Evolutionary conservation across 2,888 invertebrate species (phyloP), one percentile per base, ranked within the genome.

Genomic region (Junonia oenone): DNA sequence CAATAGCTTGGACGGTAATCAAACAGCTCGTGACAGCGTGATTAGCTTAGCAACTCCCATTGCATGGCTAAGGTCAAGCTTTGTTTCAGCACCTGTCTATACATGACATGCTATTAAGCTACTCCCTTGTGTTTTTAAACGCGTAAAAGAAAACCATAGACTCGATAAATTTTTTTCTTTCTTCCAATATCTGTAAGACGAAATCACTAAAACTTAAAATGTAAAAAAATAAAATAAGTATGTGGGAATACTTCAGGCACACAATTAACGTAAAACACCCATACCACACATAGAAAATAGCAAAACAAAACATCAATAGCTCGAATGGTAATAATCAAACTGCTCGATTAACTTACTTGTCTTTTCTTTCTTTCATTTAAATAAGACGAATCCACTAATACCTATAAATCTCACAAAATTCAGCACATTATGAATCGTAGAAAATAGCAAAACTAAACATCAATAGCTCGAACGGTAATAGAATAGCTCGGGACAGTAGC

Each of bases 41-140:
- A 56, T 56, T 56, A 56, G 31, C 26, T 38, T 38, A 29, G 2
- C 31, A 22, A 37, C 26, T 33, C 31, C 27, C 15, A n/a, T 0
- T 19, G 6, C n/a, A 14, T 1, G 17, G 22, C 17, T 29, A 15
- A 33, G 33, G 6, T 40, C 35, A 47, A 43, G 4, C 38, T 14
- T 49, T 40, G 27, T 38, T 40, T 14, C 26, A 37, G 43, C 38
- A 56, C 51, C 51, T 45, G 56, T 48, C 47, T 40, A 56, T 47
- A 47, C 51, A 31, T 52, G 51, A 56, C 56, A 33, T 43, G 56
- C 51, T 51, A 56, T 56, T n/a, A n/a, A n/a, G 51, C 43, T 22
- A 13, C 13, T 40, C 51, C 5, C 35, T 51, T 51, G 51, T 46
- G 51, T 56, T 40, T 40, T n/a, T n/a, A n/a, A n/a, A n/a, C n/a